Conservation (phyloP, 2,888 invertebrate species). For the Rhagonycha fulva region DNA sequence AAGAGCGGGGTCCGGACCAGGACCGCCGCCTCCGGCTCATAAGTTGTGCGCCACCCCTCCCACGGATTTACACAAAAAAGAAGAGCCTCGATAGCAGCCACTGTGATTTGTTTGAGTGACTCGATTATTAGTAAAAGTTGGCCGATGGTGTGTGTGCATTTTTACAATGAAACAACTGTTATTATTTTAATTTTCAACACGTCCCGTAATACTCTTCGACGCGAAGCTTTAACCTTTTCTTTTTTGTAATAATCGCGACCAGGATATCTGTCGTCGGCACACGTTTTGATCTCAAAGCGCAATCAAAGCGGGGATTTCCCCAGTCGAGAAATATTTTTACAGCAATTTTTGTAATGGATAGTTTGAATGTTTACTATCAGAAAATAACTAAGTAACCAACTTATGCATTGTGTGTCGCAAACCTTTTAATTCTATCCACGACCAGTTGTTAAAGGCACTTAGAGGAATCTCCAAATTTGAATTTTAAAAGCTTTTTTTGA, state of each 20-base stretch:
- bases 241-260: constrained; percentile 17
- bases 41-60: constrained; percentile 63
- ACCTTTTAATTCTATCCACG: constrained; percentile 27
- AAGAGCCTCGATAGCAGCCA: constrained; percentile 62
- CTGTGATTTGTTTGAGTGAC: constrained; percentile 16
- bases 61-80: constrained; percentile 63
- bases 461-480: constrained; percentile 11
- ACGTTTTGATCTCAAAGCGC: constrained; percentile 31
- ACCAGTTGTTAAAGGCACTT: constrained; percentile 16
- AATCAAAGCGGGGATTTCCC: constrained; percentile 28
- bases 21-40: constrained; percentile 56
- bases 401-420: constrained; percentile 35
- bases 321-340: constrained; percentile 48
- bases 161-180: constrained; percentile 9
- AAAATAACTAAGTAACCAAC: constrained; percentile 32
- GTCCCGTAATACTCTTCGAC: constrained; percentile 12
- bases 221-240: constrained; percentile 14
- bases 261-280: constrained; percentile 17
- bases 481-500: background rate
- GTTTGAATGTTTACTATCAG: constrained; percentile 34
- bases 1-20: constrained; percentile 59
- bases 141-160: constrained; percentile 11
- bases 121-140: constrained; percentile 7
- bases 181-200: constrained; percentile 20
- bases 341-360: constrained; percentile 45